phyloP scores from a whole-genome alignment of 2,797 vertebrate genomes.

The Amniataba percoides region DNA sequence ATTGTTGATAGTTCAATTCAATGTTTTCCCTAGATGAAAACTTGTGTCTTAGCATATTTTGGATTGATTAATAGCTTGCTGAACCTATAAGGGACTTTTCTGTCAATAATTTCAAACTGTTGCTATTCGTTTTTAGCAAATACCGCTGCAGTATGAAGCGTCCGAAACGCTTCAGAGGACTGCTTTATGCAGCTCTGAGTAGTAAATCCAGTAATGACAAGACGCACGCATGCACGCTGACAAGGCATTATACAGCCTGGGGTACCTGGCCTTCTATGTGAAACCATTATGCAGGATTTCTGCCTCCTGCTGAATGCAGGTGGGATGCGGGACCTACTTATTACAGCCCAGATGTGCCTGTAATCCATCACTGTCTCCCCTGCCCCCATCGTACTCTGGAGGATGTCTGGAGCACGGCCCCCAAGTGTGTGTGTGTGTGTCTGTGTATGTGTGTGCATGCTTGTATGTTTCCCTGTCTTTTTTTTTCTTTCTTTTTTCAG shows the following conservation, averaged over 20 bases:
- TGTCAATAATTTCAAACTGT: constrained; percentile 11
- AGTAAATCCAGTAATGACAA: constrained; percentile 72
- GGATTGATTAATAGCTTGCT: not conserved
- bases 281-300: constrained; percentile 82
- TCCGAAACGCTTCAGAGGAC: constrained; percentile 30
- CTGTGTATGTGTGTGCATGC: constrained; percentile 16
- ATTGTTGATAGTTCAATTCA: not conserved
- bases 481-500: not conserved
- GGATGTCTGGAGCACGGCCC: constrained; percentile 76
- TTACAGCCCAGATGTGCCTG: constrained; percentile 83
- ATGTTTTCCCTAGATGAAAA: not conserved
- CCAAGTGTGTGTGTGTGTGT: constrained; percentile 44
- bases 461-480: constrained; percentile 13
- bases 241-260: constrained; percentile 75
- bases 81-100: not conserved
- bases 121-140: not conserved
- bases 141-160: not conserved
- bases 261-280: constrained; percentile 76
- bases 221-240: constrained; percentile 67
- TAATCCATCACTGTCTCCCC: constrained; percentile 85
- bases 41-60: not conserved
- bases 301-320: constrained; percentile 83
- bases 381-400: constrained; percentile 75
- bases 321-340: constrained; percentile 85
- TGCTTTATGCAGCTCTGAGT: constrained; percentile 58